phyloP scores from a whole-genome alignment of 2,113 vertebrate genomes.

The Nothoprocta perdicaria region DNA sequence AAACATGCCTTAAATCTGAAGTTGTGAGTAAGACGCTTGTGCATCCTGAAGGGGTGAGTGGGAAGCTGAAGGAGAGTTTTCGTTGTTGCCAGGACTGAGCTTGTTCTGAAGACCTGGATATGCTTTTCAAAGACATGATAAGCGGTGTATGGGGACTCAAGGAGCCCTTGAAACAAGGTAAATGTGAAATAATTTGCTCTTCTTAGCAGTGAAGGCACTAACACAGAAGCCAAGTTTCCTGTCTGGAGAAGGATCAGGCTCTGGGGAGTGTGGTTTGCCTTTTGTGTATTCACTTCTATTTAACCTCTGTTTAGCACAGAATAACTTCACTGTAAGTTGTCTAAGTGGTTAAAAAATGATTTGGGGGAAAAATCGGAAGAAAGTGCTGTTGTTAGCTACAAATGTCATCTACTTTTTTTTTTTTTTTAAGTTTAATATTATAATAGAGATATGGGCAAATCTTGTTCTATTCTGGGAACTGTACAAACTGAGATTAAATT shows the following conservation, averaged over 20 bases:
- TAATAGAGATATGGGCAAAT: not conserved
- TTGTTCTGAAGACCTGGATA: not conserved
- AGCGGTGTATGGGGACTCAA: not conserved
- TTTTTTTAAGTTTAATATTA: not conserved
- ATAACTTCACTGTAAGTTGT: not conserved
- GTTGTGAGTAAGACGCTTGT: not conserved
- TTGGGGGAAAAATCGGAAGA: not conserved
- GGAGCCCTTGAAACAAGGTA: constrained; percentile 48
- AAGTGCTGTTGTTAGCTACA: not conserved
- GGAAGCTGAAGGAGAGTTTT: not conserved
- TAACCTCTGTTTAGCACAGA: not conserved
- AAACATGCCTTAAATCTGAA: constrained; percentile 33
- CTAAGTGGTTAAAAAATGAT: not conserved
- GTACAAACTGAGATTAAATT: not conserved
- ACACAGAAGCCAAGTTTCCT: not conserved
- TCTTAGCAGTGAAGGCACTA: constrained; percentile 1
- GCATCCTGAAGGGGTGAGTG: not conserved
- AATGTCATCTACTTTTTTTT: not conserved
- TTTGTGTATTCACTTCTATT: not conserved
- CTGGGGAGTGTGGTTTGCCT: not conserved
- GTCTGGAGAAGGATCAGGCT: not conserved
- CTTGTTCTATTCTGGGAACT: not conserved
- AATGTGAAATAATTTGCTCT: constrained; percentile 1
- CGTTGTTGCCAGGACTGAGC: not conserved
- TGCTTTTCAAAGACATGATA: constrained; percentile 38